Evolutionary conservation across 2,888 invertebrate genomes (phyloP).

Genomic region (Morinoia aosen): DNA sequence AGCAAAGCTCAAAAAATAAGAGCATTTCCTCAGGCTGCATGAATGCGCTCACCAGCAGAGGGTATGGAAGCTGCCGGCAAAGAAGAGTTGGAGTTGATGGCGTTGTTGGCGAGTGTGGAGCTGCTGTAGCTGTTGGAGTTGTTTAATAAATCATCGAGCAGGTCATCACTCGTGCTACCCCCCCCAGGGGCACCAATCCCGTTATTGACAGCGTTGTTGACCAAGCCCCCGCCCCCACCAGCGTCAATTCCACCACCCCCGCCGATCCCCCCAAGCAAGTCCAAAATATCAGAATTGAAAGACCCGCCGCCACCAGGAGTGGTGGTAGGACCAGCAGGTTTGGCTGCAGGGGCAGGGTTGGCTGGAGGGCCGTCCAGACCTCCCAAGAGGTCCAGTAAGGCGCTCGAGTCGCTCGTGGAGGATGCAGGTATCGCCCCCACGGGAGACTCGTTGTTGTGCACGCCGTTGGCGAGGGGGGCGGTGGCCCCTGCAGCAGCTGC

Average conservation of each 20-base stretch:
- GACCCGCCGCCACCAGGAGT: conserved; percentile 39
- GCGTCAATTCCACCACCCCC: background rate
- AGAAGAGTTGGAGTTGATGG: conserved; percentile 56
- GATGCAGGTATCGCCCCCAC: conserved; percentile 66
- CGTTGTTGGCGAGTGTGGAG: conserved; percentile 50
- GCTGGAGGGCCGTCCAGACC: conserved; percentile 69
- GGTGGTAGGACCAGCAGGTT: conserved; percentile 25
- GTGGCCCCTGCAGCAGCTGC: conserved; percentile 68
- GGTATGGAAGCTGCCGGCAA: conserved; percentile 16
- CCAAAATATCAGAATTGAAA: conserved; percentile 65
- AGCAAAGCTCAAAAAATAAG: background rate
- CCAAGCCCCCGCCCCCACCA: background rate
- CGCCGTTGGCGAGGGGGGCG: conserved; percentile 63
- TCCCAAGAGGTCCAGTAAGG: conserved; percentile 80
- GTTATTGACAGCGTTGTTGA: conserved; percentile 8
- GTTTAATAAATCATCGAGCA: conserved; percentile 65
- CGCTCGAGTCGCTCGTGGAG: conserved; percentile 74
- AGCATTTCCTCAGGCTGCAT: background rate
- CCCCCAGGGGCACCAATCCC: conserved; percentile 5
- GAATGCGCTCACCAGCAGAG: background rate
- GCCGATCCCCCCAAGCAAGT: conserved; percentile 61
- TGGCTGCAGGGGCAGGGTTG: background rate
- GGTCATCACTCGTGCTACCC: conserved; percentile 54
- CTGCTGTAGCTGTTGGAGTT: conserved; percentile 55
- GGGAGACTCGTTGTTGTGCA: conserved; percentile 68